Base-by-base conservation (phyloP, 2,888 invertebrate species). In the Lasius fuliginosus region DNA sequence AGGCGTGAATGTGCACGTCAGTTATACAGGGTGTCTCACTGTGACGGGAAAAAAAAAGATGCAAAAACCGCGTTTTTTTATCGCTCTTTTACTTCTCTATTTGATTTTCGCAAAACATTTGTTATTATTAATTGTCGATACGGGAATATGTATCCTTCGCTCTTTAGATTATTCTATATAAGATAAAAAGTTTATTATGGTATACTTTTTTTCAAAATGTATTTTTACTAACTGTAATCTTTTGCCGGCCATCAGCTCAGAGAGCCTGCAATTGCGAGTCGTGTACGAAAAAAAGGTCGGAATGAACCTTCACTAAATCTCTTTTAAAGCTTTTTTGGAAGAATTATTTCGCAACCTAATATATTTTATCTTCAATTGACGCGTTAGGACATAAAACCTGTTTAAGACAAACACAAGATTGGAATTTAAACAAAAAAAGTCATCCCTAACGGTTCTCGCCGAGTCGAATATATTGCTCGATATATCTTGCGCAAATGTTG, bases 1-100 rank as follows among this genome's bases (percentile, higher is more conserved):
- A n/a, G 8, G 1, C n/a, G 1, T 40, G 42, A 42, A 33, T 11
- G 23, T 49, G 42, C 73, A 56, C 18, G 18, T 12, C 30, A 4
- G 18, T 30, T 64, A 71, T 79, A 79, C 33, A 23, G 74, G 74
- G 58, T 73, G 79, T 79, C 74, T 33, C 11, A 64, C n/a, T 18
- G 36, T 18, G 33, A 46, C 1, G 12, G 23, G 23, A 0, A 0
- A 27, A 65, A 74, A 60, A 27, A 60, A 60, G 18, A 58, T 58
- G 53, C 15, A 4, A 18, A n/a, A 27, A 18, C 6, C 11, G 11
- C 36, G 33, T 36, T 18, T 33, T 23, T 23, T 18, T 15, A 33
- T 6, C 8, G 12, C n/a, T 60, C 8, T 3, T 65, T 9, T 40
- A 58, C 30, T 62, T 12, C 27, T 30, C 27, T 15, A 23, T 65